Evolutionary conservation across 1,140 invertebrate genomes (phyloP), one percentile per base, ranked within the genome.

Genomic region (Diorhabda elongata): DNA sequence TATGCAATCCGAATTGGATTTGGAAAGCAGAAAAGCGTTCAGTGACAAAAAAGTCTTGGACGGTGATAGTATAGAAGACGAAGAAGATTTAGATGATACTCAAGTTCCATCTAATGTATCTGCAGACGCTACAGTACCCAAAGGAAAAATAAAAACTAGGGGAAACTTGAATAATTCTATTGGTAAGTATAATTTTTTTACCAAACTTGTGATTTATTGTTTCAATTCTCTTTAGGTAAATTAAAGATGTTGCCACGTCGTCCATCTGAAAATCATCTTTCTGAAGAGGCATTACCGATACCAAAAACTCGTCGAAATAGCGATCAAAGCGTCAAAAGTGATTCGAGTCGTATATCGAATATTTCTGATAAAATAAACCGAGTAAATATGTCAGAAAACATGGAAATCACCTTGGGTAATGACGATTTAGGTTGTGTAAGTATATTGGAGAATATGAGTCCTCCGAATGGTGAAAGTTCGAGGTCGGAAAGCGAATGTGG

Each of bases 351-450:
- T 44, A 11, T 69, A n/a, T 72, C 71, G 26, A 68, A 61, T 59
- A 63, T 73, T 43, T 76, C 75, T n/a, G 75, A 77, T 61, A 78
- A 74, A 71, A 78, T 73, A 8, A 75, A 71, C 47, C 61, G 67
- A 47, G 69, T 74, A 43, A 69, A 73, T 61, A 72, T 71, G 43
- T 69, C 69, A 9, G 76, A 77, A 62, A 69, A 73, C 44, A 68
- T 74, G 61, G 77, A 78, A 72, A 69, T 78, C 63, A 71, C 58
- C 11, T 60, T 77, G 4, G 70, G 68, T 2, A 75, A 75, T 69
- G 66, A 66, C 6, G 63, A 72, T 11, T 66, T 68, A 44, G 67
- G 69, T 52, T 56, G 65, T 43, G 57, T 73, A 3, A 69, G 65
- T 47, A 65, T 58, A 63, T 67, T 67, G 6, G 70, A 71, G 8